Percentiles rank a stretch among this genome's conserved stretches.
Evolutionary conservation across 1,140 invertebrate genomes (phyloP).

Genomic region (Psilanteris sp.): DNA sequence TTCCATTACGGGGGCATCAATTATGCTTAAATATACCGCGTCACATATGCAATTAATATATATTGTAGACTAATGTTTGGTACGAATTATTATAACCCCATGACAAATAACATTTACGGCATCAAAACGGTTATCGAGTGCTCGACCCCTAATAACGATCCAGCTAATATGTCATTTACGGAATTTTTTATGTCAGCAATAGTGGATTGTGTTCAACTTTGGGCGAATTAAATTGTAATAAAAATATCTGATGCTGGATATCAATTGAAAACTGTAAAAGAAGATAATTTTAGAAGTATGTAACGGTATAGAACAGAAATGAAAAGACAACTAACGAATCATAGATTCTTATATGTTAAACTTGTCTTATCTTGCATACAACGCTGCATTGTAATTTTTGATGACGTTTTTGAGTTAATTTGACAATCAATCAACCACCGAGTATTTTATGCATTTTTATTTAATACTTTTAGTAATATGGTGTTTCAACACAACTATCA

Average conservation of each 20-base stretch:
- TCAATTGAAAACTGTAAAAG: no score
- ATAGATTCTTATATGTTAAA: slow-evolving; percentile 69
- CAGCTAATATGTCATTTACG: background rate
- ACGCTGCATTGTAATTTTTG: slow-evolving; percentile 68
- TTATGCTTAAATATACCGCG: no score
- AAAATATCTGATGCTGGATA: no score
- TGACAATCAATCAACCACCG: slow-evolving; percentile 27
- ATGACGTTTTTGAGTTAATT: slow-evolving; percentile 53
- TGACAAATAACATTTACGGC: slow-evolving; percentile 2
- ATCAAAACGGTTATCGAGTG: slow-evolving; percentile 16
- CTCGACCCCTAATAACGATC: slow-evolving; percentile 28
- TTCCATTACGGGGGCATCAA: no score
- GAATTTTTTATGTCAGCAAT: slow-evolving; percentile 4
- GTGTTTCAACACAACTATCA: slow-evolving; percentile 11
- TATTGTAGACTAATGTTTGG: no score
- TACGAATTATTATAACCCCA: no score
- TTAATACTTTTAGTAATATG: slow-evolving; percentile 7
- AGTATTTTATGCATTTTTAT: slow-evolving; percentile 33
- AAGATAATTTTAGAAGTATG: no score
- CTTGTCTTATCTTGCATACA: slow-evolving; percentile 72
- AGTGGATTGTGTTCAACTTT: no score
- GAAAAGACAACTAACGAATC: no score
- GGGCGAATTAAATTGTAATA: no score
- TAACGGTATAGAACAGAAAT: no score
- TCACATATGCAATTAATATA: no score